A percentile compares a stretch with the other conserved stretches of the same genome.
These are phyloP conservation scores for Progne subis DNA, from an alignment of 2,113 vertebrate genomes.

Conservation along the genomic window DNA sequence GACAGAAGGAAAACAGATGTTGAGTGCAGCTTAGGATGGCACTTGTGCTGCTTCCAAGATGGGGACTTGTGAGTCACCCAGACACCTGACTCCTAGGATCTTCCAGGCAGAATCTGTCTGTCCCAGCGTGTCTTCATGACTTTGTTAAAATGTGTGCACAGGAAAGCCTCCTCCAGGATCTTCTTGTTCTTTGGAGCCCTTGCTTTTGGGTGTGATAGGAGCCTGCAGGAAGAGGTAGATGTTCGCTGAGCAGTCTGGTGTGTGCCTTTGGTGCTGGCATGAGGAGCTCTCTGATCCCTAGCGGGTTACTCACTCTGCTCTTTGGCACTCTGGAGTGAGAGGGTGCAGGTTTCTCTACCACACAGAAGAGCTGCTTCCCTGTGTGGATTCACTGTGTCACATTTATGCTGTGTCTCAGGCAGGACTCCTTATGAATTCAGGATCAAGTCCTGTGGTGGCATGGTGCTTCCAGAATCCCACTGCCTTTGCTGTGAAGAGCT, in stretches of 20 bases:
- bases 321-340: not conserved
- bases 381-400: not conserved
- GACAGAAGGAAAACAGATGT: not conserved
- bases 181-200: not conserved
- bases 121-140: not conserved
- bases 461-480: not conserved
- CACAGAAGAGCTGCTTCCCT: not conserved
- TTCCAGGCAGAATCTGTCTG: not conserved
- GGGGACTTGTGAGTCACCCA: not conserved
- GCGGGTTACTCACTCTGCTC: not conserved
- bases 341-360: not conserved
- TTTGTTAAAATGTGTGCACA: not conserved
- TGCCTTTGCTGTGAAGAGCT: not conserved
- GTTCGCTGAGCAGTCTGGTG: not conserved
- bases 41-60: not conserved
- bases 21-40: not conserved
- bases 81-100: not conserved
- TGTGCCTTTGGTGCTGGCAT: rapidly evolving
- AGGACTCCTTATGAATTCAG: not conserved
- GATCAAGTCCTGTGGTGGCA: not conserved
- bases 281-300: not conserved
- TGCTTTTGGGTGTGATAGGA: not conserved
- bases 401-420: not conserved
- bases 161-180: not conserved
- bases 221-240: not conserved